Evolutionary conservation across 2,888 invertebrate species (phyloP), one percentile per base, ranked within the genome.

Genomic region (Tetragnatha montana): DNA sequence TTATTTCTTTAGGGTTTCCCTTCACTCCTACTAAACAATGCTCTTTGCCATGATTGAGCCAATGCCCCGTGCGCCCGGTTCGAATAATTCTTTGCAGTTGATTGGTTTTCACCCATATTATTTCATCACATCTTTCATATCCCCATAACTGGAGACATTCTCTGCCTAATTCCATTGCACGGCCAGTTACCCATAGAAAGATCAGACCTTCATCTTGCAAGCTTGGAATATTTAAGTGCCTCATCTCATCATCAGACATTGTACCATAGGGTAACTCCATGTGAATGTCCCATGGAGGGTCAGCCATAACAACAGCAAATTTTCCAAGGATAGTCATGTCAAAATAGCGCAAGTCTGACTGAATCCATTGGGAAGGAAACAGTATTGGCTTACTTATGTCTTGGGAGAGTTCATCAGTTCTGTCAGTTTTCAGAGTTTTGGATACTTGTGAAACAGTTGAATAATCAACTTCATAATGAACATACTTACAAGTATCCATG

Each of bases 71-170:
- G 85, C 99, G 95, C 0, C 99, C 99, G 0, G 99, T 99, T 51
- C 99, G 95, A 92, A 99, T 99, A 92, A 99, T 99, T 90, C 99
- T 94, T 93, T 99, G 99, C 90, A 99, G 94, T 93, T 99, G 99
- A 94, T 99, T 99, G 0, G 99, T 99, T 94, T 99, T 99, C 85
- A 99, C 99, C 99, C 99, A 99, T 92, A 99, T 99, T 71, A 99
- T 95, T 93, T 99, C 99, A 93, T 99, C 99, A 2, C 98, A 97
- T 79, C 98, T 95, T 93, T 98, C 97, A 93, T 99, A 99, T 12
- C 99, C 99, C 99, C 99, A 99, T 14, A 98, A 94, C 93, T 98
- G 97, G 17, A 99, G 95, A 93, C 99, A 99, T 93, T 99, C 99
- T 69, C 99, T 95, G 0, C 99, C 99, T 22, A 99, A 94, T 93